Evolutionary conservation across 2,113 vertebrate species (phyloP), one percentile per base, ranked within the genome.

Genomic region (Corythoichthys intestinalis): DNA sequence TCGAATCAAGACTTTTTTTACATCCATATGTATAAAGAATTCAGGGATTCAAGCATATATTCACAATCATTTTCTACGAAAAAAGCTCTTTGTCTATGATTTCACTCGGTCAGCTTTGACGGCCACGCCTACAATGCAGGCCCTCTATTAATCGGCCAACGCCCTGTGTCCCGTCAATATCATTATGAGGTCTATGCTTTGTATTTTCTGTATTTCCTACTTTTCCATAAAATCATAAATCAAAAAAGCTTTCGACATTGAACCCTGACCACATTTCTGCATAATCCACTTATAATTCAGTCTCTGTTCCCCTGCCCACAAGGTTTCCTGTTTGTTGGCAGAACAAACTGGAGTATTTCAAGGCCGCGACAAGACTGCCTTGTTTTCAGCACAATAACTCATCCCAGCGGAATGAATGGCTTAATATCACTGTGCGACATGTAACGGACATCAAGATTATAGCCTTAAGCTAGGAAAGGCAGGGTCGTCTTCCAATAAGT

Each of bases 381-480:
- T 78, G 79, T 86, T 67, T 63, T 2, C 62, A 68, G 44, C 35
- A 80, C 78, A 79, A 59, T 63, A 34, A 50, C 50, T 79, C 38
- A 74, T 0, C 38, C 1, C 67, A 15, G 72, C 5, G 46, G 71
- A 76, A 2, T 28, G 35, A 1, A 12, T 41, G 56, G 66, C 69
- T 20, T 28, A 4, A 69, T 60, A 28, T 58, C 47, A 67, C 73
- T 62, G 6, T 3, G 54, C 46, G 52, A 64, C 68, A 73, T 77
- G 72, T 70, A 73, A 82, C 28, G 35, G 65, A 75, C 59, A 10
- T 59, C 2, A n/a, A 78, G 75, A 85, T 85, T 79, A 81, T 66
- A 71, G 65, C 38, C 65, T 65, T 1, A 10, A 47, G 44, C 35
- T 15, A 0, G 5, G 9, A 17, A 67, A 28, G 28, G 14, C 4